These are phyloP conservation scores for Argyresthia albistria DNA, from an alignment of 2,888 invertebrate genomes.

Conservation along the genomic window DNA sequence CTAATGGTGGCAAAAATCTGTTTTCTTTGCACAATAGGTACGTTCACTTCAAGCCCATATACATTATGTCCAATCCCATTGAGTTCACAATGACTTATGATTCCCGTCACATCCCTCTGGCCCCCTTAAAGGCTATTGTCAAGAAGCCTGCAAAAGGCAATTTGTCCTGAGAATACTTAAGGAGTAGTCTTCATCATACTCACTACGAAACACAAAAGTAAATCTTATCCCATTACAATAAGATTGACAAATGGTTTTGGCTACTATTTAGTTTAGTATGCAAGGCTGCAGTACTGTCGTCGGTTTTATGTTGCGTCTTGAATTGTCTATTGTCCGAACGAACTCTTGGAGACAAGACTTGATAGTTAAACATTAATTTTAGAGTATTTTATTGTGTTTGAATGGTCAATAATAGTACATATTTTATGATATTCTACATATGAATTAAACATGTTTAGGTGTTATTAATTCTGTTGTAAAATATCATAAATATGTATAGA, in stretches of 20 bases:
- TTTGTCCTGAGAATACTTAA: conserved; percentile 53
- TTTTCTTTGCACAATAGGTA: too few species aligned
- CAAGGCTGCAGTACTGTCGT: conserved; percentile 14
- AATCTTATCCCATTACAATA: conserved; percentile 1
- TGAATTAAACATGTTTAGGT: too few species aligned
- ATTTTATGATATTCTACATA: too few species aligned
- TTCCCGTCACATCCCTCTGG: conserved; percentile 23
- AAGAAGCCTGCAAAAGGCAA: conserved; percentile 36
- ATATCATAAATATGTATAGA: too few species aligned
- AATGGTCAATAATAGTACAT: too few species aligned
- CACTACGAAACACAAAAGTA: not conserved
- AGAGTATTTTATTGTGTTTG: too few species aligned
- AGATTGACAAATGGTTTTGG: not conserved
- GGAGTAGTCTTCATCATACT: conserved; percentile 12
- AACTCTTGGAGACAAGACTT: too few species aligned
- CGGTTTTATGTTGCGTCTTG: conserved; percentile 30
- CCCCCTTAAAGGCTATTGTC: conserved; percentile 34
- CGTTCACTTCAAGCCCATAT: too few species aligned
- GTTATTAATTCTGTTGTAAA: too few species aligned
- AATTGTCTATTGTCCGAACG: conserved; percentile 34
- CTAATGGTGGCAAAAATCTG: too few species aligned
- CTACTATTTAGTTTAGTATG: conserved; percentile 2
- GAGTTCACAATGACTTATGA: conserved; percentile 12
- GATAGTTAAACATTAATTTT: too few species aligned
- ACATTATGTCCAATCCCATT: not conserved